Percentiles rank a stretch among this genome's conserved stretches.
Conservation (phyloP, 2,797 vertebrate genomes). For the Oceanodroma leucorhoa region DNA sequence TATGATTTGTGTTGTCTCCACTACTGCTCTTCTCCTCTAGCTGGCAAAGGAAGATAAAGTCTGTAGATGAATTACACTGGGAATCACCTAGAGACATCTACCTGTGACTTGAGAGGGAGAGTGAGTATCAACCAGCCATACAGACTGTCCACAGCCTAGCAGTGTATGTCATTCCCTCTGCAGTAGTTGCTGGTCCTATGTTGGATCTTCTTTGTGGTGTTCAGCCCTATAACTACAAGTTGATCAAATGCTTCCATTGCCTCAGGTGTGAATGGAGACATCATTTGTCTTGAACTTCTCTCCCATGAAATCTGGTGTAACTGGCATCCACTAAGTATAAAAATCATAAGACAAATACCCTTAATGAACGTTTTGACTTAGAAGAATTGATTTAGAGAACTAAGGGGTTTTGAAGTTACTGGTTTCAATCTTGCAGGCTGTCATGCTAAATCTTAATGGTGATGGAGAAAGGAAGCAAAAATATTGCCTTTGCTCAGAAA, state of each 20-base stretch:
- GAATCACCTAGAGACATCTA: neutral
- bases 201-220: neutral
- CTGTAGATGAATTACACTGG: neutral
- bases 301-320: neutral
- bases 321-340: neutral
- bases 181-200: fast-evolving
- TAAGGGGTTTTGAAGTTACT: neutral
- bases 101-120: neutral
- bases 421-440: neutral
- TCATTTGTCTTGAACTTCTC: neutral
- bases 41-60: neutral
- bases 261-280: neutral
- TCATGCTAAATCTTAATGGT: neutral
- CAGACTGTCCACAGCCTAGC: neutral
- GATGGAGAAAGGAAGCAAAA: neutral
- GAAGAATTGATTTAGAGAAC: neutral
- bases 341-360: neutral
- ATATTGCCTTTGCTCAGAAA: neutral
- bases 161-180: neutral
- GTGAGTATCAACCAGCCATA: neutral
- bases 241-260: neutral
- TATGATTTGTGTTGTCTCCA: neutral
- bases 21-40: neutral
- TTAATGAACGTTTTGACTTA: neutral
- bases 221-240: neutral